Evolutionary conservation across 2,888 invertebrate species (phyloP), one percentile per base, ranked within the genome.

Genomic region (Ichneumoninae sp.): DNA sequence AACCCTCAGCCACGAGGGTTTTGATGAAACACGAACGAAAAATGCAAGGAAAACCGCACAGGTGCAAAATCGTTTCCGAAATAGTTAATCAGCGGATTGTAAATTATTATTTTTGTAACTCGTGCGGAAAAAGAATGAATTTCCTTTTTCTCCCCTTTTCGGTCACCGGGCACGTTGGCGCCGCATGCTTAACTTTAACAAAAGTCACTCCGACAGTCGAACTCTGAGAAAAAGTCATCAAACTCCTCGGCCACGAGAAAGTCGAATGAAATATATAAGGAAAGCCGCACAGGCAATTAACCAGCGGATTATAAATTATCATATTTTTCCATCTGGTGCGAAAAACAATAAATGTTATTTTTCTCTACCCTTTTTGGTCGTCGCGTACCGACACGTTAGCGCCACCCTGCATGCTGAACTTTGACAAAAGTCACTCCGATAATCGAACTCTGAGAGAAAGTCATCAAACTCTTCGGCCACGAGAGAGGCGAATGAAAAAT

Each of bases 211-310:
- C 30, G 26, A 26, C 47, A 73, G 52, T 83, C 69, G 36, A 65
- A 74, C 69, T 69, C 63, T 26, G 36, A 57, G 36, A 57, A 78
- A 82, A 68, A 65, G 78, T 82, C 82, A 63, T 71, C 77, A 71
- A 81, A 36, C 50, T 33, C 65, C 47, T 81, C 63, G 16, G 44
- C 30, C 47, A 10, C 4, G 60, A 26, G 16, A 40, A 8, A 1
- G 5, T 3, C 16, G 40, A 54, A 16, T 36, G 30, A 30, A 13
- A 52, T n/a, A 57, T 52, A 68, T 4, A 26, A 40, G 7, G 19
- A 22, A 30, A 13, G 7, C 19, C 33, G 30, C 6, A n/a, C 33
- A 73, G 54, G 70, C 26, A 65, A 73, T 71, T 57, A n/a, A 30
- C 8, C 16, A 54, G 4, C 22, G 10, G 19, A 66, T 50, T 33